Base-by-base conservation (phyloP, 2,797 vertebrate species). In the Syndactyla subalaris region DNA sequence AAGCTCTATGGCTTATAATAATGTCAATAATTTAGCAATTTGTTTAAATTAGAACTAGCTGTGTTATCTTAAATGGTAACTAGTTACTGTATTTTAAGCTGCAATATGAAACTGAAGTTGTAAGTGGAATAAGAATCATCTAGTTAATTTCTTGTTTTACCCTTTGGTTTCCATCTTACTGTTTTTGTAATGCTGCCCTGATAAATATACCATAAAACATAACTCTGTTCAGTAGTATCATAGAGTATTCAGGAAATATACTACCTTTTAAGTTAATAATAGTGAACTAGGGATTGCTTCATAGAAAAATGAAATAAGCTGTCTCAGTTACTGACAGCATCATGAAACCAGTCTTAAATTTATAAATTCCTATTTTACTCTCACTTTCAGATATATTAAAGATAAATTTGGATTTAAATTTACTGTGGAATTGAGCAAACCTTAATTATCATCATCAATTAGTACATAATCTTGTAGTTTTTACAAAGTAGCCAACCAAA, bases 131-230 rank as follows among this genome's bases (percentile, higher is more conserved):
- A 95, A 97, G 87, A 92, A 49, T 93, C 86, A 46, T 61, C 36
- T 76, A 94, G 87, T 95, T 95, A 87, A 95, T 81, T 96, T 82
- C 92, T 94, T 96, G 93, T 98, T 98, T 98, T 98, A 98, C 98
- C 98, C 98, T 98, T 98, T 98, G 98, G 98, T 98, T 98, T 98
- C 98, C 98, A 97, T 97, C 93, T 97, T 92, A 91, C 95, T 96
- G 85, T 91, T 97, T 96, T 95, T 97, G 82, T 97, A 95, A 96
- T 52, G 73, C 49, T 97, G 88, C 92, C 72, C 94, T 91, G 62
- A 58, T 87, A 85, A 95, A 92, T 51, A 72, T 94, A 29, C 43
- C 46, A 83, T 93, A 93, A 97, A 95, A 84, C 66, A 88, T 80
- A 76, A 92, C 27, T 75, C 73, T 92, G 91, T 92, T 80, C 45